Evolutionary conservation across 2,888 invertebrate genomes (phyloP), one percentile per base, ranked within the genome.

Genomic region (Cerceris rybyensis): DNA sequence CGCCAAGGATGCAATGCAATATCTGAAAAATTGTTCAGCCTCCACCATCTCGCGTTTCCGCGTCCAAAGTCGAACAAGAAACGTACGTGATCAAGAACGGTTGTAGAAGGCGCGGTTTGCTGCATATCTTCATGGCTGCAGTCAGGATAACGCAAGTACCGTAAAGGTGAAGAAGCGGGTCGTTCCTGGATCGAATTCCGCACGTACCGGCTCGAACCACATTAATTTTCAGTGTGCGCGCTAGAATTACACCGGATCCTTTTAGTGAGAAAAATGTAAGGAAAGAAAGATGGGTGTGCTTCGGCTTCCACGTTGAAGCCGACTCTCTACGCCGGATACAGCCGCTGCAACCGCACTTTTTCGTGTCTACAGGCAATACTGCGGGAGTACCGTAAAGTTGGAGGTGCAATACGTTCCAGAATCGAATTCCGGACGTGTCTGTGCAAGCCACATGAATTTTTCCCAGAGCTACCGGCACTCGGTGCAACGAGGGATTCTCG

Each of bases 131-230:
- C 72, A 39, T 80, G 75, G 41, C 42, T 13, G 41, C 43, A 17
- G 75, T 42, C 66, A 58, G 71, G 73, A 75, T 75, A 79, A 49
- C 73, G 65, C 61, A 70, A 75, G 73, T 83, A 83, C 83, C 83
- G 83, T 83, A 83, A 83, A 83, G 81, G 78, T 83, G 78, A 81
- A 71, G 75, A 83, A 83, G 78, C 83, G 69, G 78, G 83, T 83
- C 75, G 72, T 52, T 16, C 74, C 28, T 49, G 78, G 72, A 81
- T 83, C 75, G 78, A 73, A 83, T 83, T 81, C 83, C 83, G 54
- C 78, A 69, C 70, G 73, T 71, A 75, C 75, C 80, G 65, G 39
- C 58, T 28, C 46, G 67, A 63, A 65, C 61, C 54, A 46, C 71
- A 73, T 83, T 83, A 81, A 83, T 83, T 83, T 83, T 75, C 75